Evolutionary conservation across 2,888 invertebrate species (phyloP).

Genomic region (Sussaba pulchella): DNA sequence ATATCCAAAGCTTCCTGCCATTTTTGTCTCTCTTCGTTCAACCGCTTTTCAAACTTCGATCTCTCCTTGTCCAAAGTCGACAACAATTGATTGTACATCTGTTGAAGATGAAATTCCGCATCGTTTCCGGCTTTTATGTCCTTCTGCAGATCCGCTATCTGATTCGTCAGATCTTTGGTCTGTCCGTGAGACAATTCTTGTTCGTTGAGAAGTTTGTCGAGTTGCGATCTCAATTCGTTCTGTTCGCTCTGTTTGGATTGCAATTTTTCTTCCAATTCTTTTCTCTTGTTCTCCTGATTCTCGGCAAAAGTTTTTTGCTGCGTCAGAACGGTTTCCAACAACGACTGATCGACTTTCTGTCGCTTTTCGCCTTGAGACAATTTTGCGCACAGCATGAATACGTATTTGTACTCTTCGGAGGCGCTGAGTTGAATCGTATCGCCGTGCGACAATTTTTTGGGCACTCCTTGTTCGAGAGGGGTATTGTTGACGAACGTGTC

Average conservation of each 20-base stretch:
- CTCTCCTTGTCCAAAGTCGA: conserved; percentile 85
- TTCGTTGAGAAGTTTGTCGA: conserved; percentile 83
- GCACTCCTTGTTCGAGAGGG: conserved; percentile 65
- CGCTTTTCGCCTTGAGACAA: conserved; percentile 68
- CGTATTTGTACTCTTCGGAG: conserved; percentile 72
- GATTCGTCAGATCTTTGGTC: conserved; percentile 85
- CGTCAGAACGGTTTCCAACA: conserved; percentile 72
- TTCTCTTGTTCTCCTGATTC: conserved; percentile 77
- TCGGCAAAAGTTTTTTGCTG: conserved; percentile 77
- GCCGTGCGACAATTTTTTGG: conserved; percentile 70
- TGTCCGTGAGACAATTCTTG: conserved; percentile 85
- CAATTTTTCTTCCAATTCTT: conserved; percentile 85
- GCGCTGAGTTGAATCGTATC: conserved; percentile 79
- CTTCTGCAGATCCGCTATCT: conserved; percentile 84
- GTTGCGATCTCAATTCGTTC: conserved; percentile 83
- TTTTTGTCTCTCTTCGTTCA: conserved; percentile 85
- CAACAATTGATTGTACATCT: conserved; percentile 85
- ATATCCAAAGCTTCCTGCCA: conserved; percentile 85
- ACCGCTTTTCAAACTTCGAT: conserved; percentile 85
- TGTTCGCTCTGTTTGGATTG: conserved; percentile 85
- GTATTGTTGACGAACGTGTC: conserved; percentile 85
- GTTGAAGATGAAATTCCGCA: conserved; percentile 82
- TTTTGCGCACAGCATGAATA: conserved; percentile 72
- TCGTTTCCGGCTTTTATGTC: conserved; percentile 84
- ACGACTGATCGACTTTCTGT: conserved; percentile 68